Base-by-base conservation (phyloP, 2,113 vertebrate species). In the Spheniscus mendiculus region DNA sequence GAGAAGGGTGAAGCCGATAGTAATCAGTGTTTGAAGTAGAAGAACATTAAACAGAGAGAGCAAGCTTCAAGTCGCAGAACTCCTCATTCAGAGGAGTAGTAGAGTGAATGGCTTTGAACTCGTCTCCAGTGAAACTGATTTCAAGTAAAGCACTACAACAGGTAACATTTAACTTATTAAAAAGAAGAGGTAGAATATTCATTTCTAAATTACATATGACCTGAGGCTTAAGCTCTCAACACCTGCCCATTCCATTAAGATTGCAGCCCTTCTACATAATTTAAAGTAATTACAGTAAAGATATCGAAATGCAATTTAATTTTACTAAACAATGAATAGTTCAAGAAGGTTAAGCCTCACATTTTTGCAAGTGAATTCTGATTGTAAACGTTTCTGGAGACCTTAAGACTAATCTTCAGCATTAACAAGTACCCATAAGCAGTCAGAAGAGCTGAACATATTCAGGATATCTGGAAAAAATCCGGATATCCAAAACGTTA, bases 271-370 rank as follows among this genome's bases (percentile, higher is more conserved):
- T 83, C 58, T 52, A 80, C 44, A 26, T 83, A 77, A 93, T 89
- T 95, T 70, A 40, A 62, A 56, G 72, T 82, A 94, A 93, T 93
- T 91, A 73, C 26, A 93, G 76, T 20, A 86, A 71, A 71, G 82
- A 86, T 42, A 93, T n/a, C 73, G 72, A 90, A 94, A 83, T 72
- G 56, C 40, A 63, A 82, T 83, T 88, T 90, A 58, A 79, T 90
- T 95, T 85, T 82, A 74, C 91, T 50, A 79, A 94, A 87, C n/a
- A 89, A 50, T 58, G 44, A 94, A 72, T n/a, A 89, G 53, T 88
- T 91, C 61, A 72, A 55, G 61, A 85, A 91, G 52, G 40, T 53
- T 83, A 91, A 85, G 34, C 26, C n/a, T 91, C 53, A 34, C 34
- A 53, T 76, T 81, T 82, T 65, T 82, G 53, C 32, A 84, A 89